Percentiles rank a stretch among this genome's conserved stretches.
Evolutionary conservation across 2,888 invertebrate species (phyloP).

Genomic region (Caenorhabditis doughertyi): DNA sequence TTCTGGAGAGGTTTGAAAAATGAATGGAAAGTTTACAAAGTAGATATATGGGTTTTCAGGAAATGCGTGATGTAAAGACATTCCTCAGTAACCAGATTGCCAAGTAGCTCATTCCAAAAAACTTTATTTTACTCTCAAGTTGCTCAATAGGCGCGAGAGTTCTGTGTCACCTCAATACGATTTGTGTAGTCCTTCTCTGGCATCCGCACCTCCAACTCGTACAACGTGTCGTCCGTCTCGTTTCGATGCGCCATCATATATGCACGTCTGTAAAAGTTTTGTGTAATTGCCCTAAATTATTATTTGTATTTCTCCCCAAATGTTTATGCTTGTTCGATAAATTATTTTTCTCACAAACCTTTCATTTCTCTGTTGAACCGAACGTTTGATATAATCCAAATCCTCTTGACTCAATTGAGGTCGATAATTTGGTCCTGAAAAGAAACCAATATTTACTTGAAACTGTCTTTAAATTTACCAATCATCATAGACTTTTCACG

Average conservation of each 20-base stretch:
- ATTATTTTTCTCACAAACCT: conserved; percentile 25
- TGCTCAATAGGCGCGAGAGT: conserved; percentile 29
- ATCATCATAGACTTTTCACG: neutral
- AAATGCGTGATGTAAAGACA: conserved; percentile 53
- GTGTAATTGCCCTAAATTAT: conserved; percentile 5
- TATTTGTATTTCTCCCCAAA: neutral
- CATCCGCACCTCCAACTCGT: conserved; percentile 61
- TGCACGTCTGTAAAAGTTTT: conserved; percentile 63
- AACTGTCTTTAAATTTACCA: conserved; percentile 10
- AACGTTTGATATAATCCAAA: conserved; percentile 55
- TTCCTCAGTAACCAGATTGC: conserved; percentile 46
- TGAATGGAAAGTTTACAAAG: neutral
- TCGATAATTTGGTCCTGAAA: conserved; percentile 57
- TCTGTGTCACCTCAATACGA: conserved; percentile 38
- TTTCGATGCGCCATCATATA: conserved; percentile 65
- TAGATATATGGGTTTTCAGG: conserved; percentile 39
- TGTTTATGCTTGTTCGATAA: neutral
- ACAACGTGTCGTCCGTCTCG: conserved; percentile 65
- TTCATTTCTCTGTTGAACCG: conserved; percentile 65
- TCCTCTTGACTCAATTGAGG: conserved; percentile 58
- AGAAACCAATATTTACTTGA: conserved; percentile 35
- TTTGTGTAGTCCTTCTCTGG: conserved; percentile 62
- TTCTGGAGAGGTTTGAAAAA: conserved; percentile 81
- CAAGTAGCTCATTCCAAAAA: conserved; percentile 21
- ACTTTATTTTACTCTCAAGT: neutral